These are phyloP conservation scores for Acanthosepion pharaonis DNA, from an alignment of 2,888 invertebrate genomes.

Conservation along the genomic window DNA sequence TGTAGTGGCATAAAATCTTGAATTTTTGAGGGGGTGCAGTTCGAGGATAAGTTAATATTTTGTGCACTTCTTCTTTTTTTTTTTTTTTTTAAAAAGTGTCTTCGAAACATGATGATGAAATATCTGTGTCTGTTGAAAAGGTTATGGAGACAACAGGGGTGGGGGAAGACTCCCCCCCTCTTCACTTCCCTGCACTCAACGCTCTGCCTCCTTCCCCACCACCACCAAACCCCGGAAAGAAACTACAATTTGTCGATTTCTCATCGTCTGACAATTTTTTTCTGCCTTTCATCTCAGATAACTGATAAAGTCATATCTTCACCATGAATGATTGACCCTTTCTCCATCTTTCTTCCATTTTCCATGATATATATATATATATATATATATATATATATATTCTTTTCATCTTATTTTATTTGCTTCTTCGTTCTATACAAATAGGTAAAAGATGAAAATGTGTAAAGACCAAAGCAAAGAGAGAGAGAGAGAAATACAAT, in stretches of 20 bases:
- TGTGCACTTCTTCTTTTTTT: no score
- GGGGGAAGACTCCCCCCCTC: not conserved
- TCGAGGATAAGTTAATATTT: no score
- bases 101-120: not conserved
- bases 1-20: no score
- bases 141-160: not conserved
- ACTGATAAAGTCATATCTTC: not conserved
- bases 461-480: not conserved
- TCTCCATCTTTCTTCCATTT: no score
- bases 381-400: no score
- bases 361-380: no score
- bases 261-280: slow-evolving; percentile 22
- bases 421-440: not conserved
- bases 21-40: no score
- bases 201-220: not conserved
- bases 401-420: not conserved
- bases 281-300: not conserved
- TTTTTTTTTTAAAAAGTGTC: no score
- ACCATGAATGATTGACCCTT: not conserved
- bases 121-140: not conserved
- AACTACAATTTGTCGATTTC: not conserved
- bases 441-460: not conserved
- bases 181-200: not conserved
- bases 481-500: not conserved
- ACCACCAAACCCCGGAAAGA: not conserved